Base-by-base conservation (phyloP, 1,140 invertebrate genomes). In the Sipha flava region DNA sequence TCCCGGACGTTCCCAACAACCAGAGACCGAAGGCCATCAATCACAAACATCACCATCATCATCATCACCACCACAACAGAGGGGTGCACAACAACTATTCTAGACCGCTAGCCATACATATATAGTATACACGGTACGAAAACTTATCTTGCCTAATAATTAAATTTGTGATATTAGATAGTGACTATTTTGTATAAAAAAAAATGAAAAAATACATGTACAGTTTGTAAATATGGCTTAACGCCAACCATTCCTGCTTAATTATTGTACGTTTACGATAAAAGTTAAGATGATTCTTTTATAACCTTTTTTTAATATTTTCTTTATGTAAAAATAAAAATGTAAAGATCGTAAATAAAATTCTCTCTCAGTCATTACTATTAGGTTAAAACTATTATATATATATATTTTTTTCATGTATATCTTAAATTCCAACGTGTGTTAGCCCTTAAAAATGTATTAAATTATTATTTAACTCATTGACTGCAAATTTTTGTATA, bases 1-100 rank as follows among this genome's bases (percentile, higher is more conserved):
- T 97, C 84, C 95, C 95, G 23, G 94, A 96, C 84, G 92, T 94
- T 80, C 90, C 90, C 0, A 90, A 90, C 83, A 91, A 90, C 84
- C 90, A 90, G 83, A 86, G 90, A 81, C 85, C 87, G 70, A 83
- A 85, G 52, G 83, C 83, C 79, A 84, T 84, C 82, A 70, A 40
- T 12, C 79, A 80, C 64, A 79, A 79, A n/a, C 80, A 82, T 45
- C 84, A 85, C 18, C 85, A 86, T 52, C 84, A 86, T 68, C 86
- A 86, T 80, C 86, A 84, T 85, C 84, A 86, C 31, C 86, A 87
- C 80, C 87, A 81, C 73, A n/a, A n/a, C n/a, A 59, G 73, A 26
- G 73, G 73, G 4, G 85, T 85, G 81, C 88, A 86, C 81, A 85
- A 86, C 57, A 86, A 85, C 80, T 85, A 85, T 26, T 82, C 87